These are phyloP conservation scores for Odocoileus hemionus DNA, from an alignment of 2,113 vertebrate genomes.

Conservation along the genomic window DNA sequence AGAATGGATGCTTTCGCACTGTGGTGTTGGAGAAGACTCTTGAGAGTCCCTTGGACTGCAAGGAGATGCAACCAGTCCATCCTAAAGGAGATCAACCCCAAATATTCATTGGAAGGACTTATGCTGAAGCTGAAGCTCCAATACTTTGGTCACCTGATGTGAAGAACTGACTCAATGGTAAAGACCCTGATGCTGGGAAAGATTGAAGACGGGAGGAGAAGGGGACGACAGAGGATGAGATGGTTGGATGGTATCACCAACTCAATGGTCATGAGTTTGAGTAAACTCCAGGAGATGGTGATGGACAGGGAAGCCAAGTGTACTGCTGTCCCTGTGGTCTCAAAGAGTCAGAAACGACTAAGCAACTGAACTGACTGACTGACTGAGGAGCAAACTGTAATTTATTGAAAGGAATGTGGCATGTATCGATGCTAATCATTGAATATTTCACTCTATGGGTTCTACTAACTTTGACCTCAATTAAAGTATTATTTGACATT, in stretches of 20 bases:
- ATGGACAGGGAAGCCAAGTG: background rate
- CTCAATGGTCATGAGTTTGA: background rate
- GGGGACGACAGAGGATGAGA: background rate
- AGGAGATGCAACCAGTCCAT: background rate
- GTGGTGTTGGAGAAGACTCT: background rate
- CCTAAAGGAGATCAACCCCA: background rate
- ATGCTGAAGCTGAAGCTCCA: background rate
- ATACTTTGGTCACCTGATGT: background rate
- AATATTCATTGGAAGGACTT: background rate
- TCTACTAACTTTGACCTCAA: background rate
- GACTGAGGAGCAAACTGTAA: background rate
- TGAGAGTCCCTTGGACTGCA: background rate
- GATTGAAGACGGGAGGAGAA: background rate
- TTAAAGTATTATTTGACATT: background rate
- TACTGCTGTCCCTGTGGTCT: rapidly evolving
- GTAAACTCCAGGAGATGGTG: rapidly evolving
- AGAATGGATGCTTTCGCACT: background rate
- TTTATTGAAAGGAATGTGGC: background rate
- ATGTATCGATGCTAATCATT: background rate
- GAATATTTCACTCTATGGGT: background rate
- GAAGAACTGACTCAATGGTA: background rate
- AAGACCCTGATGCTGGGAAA: background rate
- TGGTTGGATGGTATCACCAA: rapidly evolving
- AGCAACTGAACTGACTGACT: background rate
- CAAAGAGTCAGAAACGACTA: background rate